A percentile compares a stretch with the other conserved stretches of the same genome.
Conservation (phyloP, 2,797 vertebrate genomes). For the Emydoidea blandingii region DNA sequence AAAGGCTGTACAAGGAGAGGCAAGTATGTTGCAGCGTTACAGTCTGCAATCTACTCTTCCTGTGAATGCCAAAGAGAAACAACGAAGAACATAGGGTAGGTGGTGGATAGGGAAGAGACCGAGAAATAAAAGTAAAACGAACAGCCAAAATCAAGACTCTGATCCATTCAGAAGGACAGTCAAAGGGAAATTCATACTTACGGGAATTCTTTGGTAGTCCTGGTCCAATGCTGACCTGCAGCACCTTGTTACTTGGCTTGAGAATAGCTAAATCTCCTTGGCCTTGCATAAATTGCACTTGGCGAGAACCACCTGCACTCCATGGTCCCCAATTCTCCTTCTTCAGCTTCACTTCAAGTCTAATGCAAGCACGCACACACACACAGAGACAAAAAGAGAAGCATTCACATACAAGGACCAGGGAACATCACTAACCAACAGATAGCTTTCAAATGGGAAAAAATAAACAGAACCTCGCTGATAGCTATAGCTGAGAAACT, state of each 20-base stretch:
- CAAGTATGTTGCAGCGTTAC: not conserved
- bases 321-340: slow-evolving; percentile 98
- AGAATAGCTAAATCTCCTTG: slow-evolving; percentile 89
- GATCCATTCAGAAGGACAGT: not conserved
- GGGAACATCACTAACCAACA: not conserved
- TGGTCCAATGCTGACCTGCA: slow-evolving; percentile 96
- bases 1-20: not conserved
- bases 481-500: not conserved
- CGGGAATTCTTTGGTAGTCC: slow-evolving; percentile 96
- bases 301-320: slow-evolving; percentile 91
- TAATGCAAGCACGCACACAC: slow-evolving; percentile 61
- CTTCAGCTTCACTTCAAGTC: slow-evolving; percentile 97
- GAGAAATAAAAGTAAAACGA: not conserved
- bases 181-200: slow-evolving; percentile 80
- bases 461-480: not conserved
- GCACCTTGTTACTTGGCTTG: slow-evolving; percentile 93
- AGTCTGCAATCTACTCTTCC: not conserved
- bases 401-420: not conserved
- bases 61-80: not conserved
- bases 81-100: not conserved
- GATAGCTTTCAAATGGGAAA: not conserved
- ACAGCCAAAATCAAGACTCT: not conserved
- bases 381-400: not conserved
- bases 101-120: not conserved
- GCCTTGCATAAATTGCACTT: slow-evolving; percentile 92